phyloP scores from a whole-genome alignment of 2,797 vertebrate species.

The Chelmon rostratus region DNA sequence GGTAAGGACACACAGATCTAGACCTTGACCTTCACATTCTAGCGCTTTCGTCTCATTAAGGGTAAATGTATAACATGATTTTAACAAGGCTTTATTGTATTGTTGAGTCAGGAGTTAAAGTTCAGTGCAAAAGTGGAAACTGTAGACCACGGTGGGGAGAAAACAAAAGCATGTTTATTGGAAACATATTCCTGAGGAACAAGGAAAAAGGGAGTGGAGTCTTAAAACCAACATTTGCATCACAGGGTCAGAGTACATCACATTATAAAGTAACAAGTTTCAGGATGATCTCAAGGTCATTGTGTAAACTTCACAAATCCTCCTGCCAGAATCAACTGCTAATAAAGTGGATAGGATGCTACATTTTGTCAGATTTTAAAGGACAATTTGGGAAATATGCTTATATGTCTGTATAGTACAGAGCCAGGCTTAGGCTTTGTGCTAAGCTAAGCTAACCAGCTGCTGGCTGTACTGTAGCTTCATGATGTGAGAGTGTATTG shows the following conservation, averaged over 20 bases:
- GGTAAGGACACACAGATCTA: constrained; percentile 26
- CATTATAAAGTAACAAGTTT: background rate
- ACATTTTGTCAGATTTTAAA: constrained; percentile 7
- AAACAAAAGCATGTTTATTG: constrained; percentile 31
- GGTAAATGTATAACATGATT: constrained; percentile 83
- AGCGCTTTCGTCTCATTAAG: constrained; percentile 55
- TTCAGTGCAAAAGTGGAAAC: constrained; percentile 55
- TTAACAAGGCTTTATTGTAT: constrained; percentile 65
- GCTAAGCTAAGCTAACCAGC: background rate
- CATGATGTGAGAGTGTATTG: background rate
- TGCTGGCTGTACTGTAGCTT: background rate
- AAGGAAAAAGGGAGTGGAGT: background rate
- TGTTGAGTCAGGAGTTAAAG: constrained; percentile 74
- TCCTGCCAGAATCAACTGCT: background rate
- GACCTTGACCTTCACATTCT: constrained; percentile 65
- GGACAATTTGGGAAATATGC: background rate
- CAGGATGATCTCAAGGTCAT: constrained; percentile 8
- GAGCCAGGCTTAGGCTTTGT: background rate
- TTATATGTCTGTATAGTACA: background rate
- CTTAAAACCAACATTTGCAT: background rate
- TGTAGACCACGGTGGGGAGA: background rate
- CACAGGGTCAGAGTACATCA: background rate
- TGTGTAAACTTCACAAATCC: background rate
- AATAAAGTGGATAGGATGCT: background rate
- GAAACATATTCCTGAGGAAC: constrained; percentile 28